Evolutionary conservation across 2,888 invertebrate species (phyloP).

Genomic region (Thalpophila matura): DNA sequence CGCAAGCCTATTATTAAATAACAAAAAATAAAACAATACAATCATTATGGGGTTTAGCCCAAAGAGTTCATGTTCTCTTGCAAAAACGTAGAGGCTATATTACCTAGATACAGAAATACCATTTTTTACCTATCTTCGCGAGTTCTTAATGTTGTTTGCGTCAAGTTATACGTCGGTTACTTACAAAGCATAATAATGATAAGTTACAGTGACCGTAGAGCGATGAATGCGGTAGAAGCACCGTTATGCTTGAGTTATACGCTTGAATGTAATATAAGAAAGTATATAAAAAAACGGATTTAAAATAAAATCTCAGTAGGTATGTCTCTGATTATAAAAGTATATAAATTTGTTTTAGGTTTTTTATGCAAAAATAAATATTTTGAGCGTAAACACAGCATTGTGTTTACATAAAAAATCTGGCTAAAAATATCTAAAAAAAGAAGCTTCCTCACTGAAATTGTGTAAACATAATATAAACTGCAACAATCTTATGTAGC

Average conservation of each 20-base stretch:
- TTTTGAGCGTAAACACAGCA: too few relatives aligned
- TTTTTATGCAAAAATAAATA: neutral
- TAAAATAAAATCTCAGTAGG: neutral
- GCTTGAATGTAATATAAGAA: neutral
- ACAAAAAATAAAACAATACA: neutral
- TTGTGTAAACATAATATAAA: neutral
- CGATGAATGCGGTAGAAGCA: constrained; percentile 38
- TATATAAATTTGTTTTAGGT: neutral
- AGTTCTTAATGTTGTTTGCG: neutral
- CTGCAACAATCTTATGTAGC: neutral
- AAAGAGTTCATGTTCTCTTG: neutral
- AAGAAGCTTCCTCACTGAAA: neutral
- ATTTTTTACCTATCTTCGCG: constrained; percentile 26
- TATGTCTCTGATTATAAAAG: neutral
- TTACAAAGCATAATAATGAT: constrained; percentile 1
- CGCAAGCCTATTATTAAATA: too few relatives aligned
- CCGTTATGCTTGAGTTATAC: neutral
- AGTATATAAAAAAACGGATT: neutral
- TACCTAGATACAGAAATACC: constrained; percentile 31
- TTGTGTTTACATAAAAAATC: neutral
- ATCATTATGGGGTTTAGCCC: neutral
- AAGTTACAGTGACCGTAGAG: constrained; percentile 17
- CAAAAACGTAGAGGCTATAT: constrained; percentile 9
- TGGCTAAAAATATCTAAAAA: neutral
- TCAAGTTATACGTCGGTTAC: neutral